A percentile compares a stretch with the other conserved stretches of the same genome.
Evolutionary conservation across 2,888 invertebrate species (phyloP).

Genomic region (Metellina segmentata): DNA sequence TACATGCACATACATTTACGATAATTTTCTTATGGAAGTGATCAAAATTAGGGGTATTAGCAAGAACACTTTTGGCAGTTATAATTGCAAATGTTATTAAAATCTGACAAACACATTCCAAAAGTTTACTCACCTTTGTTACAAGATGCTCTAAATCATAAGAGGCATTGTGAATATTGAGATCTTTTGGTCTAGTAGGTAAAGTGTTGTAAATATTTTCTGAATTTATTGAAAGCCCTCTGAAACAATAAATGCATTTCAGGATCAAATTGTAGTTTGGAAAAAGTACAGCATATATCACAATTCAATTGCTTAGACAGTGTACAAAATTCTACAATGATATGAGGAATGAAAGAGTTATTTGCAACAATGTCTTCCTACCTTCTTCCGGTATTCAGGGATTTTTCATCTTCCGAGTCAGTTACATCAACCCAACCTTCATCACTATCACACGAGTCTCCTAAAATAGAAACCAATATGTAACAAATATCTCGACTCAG

Average conservation of each 20-base stretch:
- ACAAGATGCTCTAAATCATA: slow-evolving; percentile 46
- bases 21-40: too few species aligned
- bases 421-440: slow-evolving; percentile 73
- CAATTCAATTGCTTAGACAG: background rate
- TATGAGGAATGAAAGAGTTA: background rate
- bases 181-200: background rate
- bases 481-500: background rate
- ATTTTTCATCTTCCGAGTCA: slow-evolving; percentile 71
- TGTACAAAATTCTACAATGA: background rate
- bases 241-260: slow-evolving; percentile 2
- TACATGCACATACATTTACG: too few species aligned
- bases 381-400: background rate
- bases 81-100: too few species aligned
- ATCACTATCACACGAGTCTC: slow-evolving; percentile 73
- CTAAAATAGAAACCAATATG: slow-evolving; percentile 22
- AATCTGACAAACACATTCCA: background rate
- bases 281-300: background rate
- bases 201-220: background rate
- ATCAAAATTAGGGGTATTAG: too few species aligned
- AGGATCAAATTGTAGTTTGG: background rate
- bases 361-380: background rate
- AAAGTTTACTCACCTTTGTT: slow-evolving; percentile 38
- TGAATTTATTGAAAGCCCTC: background rate
- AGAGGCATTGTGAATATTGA: slow-evolving; percentile 5
- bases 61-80: too few species aligned